Percentiles rank a stretch among this genome's conserved stretches.
Conservation (phyloP, 2,888 invertebrate genomes). For the Eledone cirrhosa region DNA sequence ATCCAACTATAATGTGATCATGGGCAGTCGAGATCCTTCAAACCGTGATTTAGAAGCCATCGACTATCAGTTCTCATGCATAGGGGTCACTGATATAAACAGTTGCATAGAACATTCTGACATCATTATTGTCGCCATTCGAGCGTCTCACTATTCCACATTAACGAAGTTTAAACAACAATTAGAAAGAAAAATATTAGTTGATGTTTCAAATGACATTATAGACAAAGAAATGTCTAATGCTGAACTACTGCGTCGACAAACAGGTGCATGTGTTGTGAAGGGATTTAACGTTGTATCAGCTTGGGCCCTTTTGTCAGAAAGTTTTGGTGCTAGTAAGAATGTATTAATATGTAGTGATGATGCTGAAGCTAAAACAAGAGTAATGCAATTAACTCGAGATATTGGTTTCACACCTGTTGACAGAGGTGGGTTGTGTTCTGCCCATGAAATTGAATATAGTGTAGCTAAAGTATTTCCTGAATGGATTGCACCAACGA, state of each 20-base stretch:
- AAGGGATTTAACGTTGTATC: constrained; percentile 60
- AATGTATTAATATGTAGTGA: constrained; percentile 51
- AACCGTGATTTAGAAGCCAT: constrained; percentile 38
- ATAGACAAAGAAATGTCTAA: constrained; percentile 43
- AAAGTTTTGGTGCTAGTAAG: constrained; percentile 43
- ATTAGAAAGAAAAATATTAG: constrained; percentile 47
- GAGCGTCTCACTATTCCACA: constrained; percentile 49
- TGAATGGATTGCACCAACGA: constrained; percentile 29
- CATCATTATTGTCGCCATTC: constrained; percentile 50
- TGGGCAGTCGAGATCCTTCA: constrained; percentile 56
- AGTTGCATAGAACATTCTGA: constrained; percentile 37
- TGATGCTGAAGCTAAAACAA: constrained; percentile 42
- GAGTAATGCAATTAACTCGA: constrained; percentile 48
- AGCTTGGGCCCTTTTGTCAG: constrained; percentile 53
- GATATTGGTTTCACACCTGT: constrained; percentile 53
- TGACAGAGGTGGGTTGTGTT: constrained; percentile 48
- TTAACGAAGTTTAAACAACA: constrained; percentile 38
- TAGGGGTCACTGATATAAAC: constrained; percentile 41
- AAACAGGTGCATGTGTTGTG: constrained; percentile 48
- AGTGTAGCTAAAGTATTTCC: constrained; percentile 41
- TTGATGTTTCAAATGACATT: constrained; percentile 57
- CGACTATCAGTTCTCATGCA: constrained; percentile 48
- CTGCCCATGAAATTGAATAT: constrained; percentile 52
- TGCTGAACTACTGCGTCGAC: constrained; percentile 48
- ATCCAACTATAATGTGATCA: constrained; percentile 52